Evolutionary conservation across 2,113 vertebrate genomes (phyloP).

Genomic region (Excalfactoria chinensis): DNA sequence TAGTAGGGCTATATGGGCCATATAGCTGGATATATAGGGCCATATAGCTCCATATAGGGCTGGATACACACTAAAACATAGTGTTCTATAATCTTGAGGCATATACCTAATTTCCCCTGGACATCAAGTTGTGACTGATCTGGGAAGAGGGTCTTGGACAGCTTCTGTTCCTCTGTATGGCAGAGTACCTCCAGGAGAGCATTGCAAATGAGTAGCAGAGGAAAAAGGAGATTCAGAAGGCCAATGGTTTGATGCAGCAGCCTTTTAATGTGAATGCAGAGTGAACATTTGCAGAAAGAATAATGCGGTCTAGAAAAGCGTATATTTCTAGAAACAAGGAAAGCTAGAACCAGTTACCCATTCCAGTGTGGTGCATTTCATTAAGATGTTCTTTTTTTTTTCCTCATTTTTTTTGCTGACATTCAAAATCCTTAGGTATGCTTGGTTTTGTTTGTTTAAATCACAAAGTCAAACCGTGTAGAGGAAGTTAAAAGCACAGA

Average conservation of each 20-base stretch:
- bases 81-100: background rate
- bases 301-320: slow-evolving; percentile 19
- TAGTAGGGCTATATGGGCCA: too few relatives aligned
- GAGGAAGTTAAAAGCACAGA: background rate
- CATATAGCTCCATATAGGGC: background rate
- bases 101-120: background rate
- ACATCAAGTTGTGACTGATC: accelerated
- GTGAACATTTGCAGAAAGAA: slow-evolving; percentile 45
- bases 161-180: background rate
- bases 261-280: slow-evolving; percentile 61
- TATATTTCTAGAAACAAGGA: background rate
- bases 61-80: background rate
- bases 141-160: background rate
- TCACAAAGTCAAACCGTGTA: background rate
- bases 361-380: background rate
- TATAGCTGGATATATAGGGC: too few relatives aligned
- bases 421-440: background rate
- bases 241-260: slow-evolving; percentile 48
- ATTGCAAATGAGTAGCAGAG: slow-evolving; percentile 15
- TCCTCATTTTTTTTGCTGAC: background rate
- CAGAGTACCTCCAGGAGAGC: background rate
- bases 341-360: background rate
- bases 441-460: background rate
- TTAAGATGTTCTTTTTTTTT: background rate
- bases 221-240: slow-evolving; percentile 53